Evolutionary conservation across 2,888 invertebrate species (phyloP), one percentile per base, ranked within the genome.

Genomic region (Acronicta aceris): DNA sequence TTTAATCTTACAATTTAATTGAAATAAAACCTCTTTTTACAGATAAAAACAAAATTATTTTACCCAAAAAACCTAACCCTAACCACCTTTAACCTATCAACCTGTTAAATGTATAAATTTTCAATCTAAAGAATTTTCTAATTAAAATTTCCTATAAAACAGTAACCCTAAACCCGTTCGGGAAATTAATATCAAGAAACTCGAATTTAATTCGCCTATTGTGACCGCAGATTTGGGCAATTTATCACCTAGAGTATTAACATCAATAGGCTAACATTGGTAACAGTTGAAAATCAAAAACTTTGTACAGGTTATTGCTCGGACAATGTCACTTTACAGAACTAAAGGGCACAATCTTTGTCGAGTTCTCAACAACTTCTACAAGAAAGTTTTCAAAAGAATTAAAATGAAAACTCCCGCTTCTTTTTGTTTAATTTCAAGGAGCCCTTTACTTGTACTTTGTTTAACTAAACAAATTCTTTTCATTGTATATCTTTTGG

Each of bases 261-360:
- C 45, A 71, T 58, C 58, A 74, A 70, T 70, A 64, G 59, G 57
- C 21, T 36, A 68, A 71, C 69, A 74, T 71, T 78, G 65, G 84
- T 81, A 77, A 57, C 56, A 45, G 59, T 60, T 61, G 53, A 62
- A 76, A 63, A 76, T 63, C 68, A 59, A 69, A 76, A 73, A 72
- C 76, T 82, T 81, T 47, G 42, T 27, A 45, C 65, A 68, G 81
- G 83, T 83, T 77, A 81, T 77, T 81, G 82, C 74, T 79, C 85
- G 76, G 76, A 79, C 79, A 85, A 85, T 81, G 85, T 84, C 80
- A 83, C 78, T 81, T 33, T 72, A 76, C 62, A 78, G 67, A 68
- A 77, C 65, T 61, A 78, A 82, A 84, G 81, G 83, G 71, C 79
- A 77, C 63, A 63, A 71, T 73, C 67, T 65, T 63, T 61, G 73